Conservation (phyloP, 1,140 invertebrate species). For the Andrena cerasifolii region DNA sequence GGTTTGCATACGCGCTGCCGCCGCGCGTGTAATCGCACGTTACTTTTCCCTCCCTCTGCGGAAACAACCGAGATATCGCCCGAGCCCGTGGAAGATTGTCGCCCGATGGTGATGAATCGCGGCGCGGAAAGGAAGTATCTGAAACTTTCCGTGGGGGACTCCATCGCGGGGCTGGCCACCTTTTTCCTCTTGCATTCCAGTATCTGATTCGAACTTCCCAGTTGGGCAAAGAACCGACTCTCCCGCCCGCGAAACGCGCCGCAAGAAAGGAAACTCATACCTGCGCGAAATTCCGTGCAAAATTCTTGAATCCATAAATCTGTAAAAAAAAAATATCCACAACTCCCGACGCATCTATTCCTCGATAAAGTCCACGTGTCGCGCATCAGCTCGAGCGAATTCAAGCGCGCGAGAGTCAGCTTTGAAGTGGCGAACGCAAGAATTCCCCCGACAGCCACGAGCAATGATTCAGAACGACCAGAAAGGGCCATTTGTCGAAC, state of each 20-base stretch:
- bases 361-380: no score
- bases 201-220: conserved; percentile 1
- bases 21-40: conserved; percentile 12
- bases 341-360: no score
- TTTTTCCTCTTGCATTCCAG: not conserved
- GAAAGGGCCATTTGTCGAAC: not conserved
- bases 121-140: not conserved
- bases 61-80: conserved; percentile 26
- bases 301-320: no score
- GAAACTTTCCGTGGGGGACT: not conserved
- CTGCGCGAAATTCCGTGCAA: no score
- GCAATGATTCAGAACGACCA: no score
- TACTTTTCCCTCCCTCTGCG: conserved; percentile 18
- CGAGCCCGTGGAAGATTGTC: not conserved
- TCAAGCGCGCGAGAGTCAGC: no score
- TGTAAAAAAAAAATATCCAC: no score
- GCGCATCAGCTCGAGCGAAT: no score
- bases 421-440: no score
- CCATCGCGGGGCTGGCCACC: not conserved
- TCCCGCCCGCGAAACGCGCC: no score
- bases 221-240: not conserved
- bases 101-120: conserved; percentile 8
- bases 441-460: no score
- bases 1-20: conserved; percentile 5
- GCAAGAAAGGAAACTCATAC: no score